Conservation (phyloP, 2,113 vertebrate genomes). For the Chelonoidis abingdonii region DNA sequence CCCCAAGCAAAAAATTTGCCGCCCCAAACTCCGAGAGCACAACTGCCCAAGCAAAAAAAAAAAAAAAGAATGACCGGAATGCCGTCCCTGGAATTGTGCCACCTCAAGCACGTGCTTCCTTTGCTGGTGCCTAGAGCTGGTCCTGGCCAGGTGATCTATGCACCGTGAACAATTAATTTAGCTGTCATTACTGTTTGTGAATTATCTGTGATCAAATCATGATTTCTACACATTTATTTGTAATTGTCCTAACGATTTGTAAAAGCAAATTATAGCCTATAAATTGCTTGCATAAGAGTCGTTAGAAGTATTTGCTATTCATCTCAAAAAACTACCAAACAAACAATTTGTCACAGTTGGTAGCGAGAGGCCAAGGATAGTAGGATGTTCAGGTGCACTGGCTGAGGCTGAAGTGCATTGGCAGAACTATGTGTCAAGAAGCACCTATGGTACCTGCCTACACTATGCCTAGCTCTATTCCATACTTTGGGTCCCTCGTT, state of each 20-base stretch:
- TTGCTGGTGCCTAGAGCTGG: too few species aligned
- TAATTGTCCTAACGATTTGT: neutral
- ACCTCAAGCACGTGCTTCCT: too few species aligned
- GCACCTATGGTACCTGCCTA: neutral
- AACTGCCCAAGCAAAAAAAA: too few species aligned
- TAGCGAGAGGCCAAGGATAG: neutral
- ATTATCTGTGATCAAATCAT: neutral
- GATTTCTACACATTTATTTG: neutral
- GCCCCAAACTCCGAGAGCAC: too few species aligned
- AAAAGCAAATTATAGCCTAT: neutral
- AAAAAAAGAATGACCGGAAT: too few species aligned
- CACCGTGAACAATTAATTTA: neutral
- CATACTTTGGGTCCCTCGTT: neutral
- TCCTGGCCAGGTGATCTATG: neutral
- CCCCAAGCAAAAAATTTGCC: too few species aligned
- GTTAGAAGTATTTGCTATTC: neutral
- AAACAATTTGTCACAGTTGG: neutral
- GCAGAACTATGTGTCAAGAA: neutral
- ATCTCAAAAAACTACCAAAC: neutral
- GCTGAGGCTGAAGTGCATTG: fast-evolving
- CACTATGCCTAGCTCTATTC: neutral
- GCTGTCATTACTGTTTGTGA: neutral
- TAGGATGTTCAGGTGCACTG: neutral
- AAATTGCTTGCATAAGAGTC: neutral
- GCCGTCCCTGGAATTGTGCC: too few species aligned